phyloP scores from a whole-genome alignment of 2,113 vertebrate genomes.

The Elephas maximus region DNA sequence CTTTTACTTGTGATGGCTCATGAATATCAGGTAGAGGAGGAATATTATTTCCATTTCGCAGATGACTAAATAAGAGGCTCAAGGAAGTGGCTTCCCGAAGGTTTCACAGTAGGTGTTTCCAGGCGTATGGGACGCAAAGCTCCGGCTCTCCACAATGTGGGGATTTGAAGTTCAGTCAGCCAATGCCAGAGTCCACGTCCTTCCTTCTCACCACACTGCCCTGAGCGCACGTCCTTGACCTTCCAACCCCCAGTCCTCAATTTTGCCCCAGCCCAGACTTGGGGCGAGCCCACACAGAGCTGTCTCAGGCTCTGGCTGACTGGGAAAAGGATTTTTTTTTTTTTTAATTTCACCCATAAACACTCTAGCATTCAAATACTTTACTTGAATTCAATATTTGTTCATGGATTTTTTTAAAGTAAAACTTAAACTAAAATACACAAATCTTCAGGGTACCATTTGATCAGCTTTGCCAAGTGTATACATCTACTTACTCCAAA shows the following conservation, averaged over 20 bases:
- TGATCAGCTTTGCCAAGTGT: not conserved
- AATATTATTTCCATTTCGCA: not conserved
- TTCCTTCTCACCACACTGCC: not conserved
- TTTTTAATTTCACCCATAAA: too few species aligned
- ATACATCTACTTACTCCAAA: not conserved
- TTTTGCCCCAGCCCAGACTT: not conserved
- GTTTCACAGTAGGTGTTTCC: fast-evolving
- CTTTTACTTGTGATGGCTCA: not conserved
- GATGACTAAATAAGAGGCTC: not conserved
- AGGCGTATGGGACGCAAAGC: not conserved
- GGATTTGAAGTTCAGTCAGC: not conserved
- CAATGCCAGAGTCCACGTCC: not conserved
- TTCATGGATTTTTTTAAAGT: too few species aligned
- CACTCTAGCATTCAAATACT: too few species aligned
- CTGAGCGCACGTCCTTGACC: not conserved
- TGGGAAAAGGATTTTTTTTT: not conserved
- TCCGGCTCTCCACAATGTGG: not conserved
- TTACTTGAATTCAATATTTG: too few species aligned
- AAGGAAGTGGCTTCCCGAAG: not conserved
- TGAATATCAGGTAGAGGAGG: not conserved
- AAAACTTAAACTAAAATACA: not conserved
- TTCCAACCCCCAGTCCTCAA: not conserved
- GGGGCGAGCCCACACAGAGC: too few species aligned
- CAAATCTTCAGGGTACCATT: not conserved
- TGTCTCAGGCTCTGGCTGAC: not conserved